Evolutionary conservation across 2,888 invertebrate species (phyloP).

Genomic region (Asteroscopus sphinx): DNA sequence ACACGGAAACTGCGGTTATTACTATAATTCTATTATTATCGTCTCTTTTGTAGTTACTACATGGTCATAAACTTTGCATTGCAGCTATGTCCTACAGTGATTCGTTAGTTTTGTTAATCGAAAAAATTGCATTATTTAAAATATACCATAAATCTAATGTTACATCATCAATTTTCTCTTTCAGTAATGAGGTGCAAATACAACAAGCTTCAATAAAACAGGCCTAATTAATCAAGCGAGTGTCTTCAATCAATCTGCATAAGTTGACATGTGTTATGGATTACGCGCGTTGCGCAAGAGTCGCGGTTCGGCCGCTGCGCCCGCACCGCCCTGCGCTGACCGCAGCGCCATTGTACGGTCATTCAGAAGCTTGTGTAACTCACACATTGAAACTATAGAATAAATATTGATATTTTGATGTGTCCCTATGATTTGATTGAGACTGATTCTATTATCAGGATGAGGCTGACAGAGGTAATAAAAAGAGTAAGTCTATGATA

Average conservation of each 20-base stretch:
- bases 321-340: slow-evolving; percentile 36
- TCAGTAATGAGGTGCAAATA: slow-evolving; percentile 12
- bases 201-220: slow-evolving; percentile 24
- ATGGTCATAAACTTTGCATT: slow-evolving; percentile 19
- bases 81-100: slow-evolving; percentile 1
- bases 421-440: too few relatives aligned
- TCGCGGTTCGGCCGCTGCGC: slow-evolving; percentile 29
- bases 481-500: too few relatives aligned
- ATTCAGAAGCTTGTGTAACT: slow-evolving; percentile 53
- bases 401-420: slow-evolving; percentile 7
- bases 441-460: too few relatives aligned
- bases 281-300: slow-evolving; percentile 47
- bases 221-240: slow-evolving; percentile 35
- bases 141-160: slow-evolving; percentile 18
- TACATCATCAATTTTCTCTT: slow-evolving; percentile 31
- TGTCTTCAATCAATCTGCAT: slow-evolving; percentile 48
- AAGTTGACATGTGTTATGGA: slow-evolving; percentile 51
- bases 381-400: slow-evolving; percentile 5
- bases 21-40: slow-evolving; percentile 45
- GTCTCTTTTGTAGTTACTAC: slow-evolving; percentile 16
- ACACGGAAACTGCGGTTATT: slow-evolving; percentile 37
- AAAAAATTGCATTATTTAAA: slow-evolving; percentile 10
- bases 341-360: slow-evolving; percentile 49
- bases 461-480: background rate
- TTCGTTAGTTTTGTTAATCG: slow-evolving; percentile 19